Evolutionary conservation across 2,113 vertebrate genomes (phyloP).

Genomic region (Oncorhynchus kisutch): DNA sequence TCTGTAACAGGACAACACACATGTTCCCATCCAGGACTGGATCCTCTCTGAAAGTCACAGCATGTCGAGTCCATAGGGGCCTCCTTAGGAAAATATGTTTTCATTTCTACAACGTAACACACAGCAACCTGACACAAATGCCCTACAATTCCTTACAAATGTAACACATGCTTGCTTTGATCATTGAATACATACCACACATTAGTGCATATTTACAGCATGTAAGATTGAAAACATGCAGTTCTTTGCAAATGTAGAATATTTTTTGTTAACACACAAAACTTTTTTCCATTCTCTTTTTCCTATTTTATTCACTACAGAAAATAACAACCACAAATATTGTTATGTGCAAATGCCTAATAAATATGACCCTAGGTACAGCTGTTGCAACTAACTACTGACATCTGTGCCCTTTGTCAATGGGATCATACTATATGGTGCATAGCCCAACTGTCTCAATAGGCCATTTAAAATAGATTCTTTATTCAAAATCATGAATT

Average conservation of each 20-base stretch:
- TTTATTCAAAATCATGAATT: too few species aligned
- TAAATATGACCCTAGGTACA: not conserved
- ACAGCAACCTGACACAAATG: not conserved
- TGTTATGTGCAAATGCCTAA: not conserved
- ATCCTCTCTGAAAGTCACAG: slow-evolving; percentile 8
- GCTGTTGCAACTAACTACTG: too few species aligned
- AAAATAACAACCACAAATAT: not conserved
- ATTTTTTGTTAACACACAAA: not conserved
- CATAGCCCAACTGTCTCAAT: too few species aligned
- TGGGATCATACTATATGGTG: too few species aligned
- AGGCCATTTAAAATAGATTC: too few species aligned
- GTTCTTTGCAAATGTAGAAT: not conserved
- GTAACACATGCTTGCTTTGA: not conserved
- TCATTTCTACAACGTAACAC: not conserved
- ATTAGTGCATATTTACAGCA: not conserved
- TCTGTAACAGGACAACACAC: not conserved
- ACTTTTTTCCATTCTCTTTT: not conserved
- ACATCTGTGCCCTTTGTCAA: too few species aligned
- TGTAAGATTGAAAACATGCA: not conserved
- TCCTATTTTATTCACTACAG: not conserved
- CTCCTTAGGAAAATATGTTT: not conserved
- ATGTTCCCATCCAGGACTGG: not conserved
- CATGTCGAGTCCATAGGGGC: slow-evolving; percentile 9
- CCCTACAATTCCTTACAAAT: not conserved
- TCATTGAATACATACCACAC: not conserved